Base-by-base conservation (phyloP, 2,888 invertebrate species). In the Pammene fasciana region DNA sequence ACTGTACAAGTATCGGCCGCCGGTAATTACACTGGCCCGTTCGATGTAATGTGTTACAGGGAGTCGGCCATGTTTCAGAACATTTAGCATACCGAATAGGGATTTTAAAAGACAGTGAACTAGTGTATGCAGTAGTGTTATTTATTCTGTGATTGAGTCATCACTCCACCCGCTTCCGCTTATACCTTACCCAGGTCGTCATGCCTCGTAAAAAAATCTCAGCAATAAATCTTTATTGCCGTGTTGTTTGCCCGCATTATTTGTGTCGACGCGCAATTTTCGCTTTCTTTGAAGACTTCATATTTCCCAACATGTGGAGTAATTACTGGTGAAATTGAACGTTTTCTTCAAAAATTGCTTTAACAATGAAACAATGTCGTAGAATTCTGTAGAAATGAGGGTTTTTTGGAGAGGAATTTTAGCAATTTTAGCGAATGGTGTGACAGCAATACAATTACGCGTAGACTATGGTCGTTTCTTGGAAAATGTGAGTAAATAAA, bases 181-280 rank as follows among this genome's bases (percentile, higher is more conserved):
- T 16, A 8, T 4, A n/a, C 26, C 11, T 46, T n/a, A 13, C 16
- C 5, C 36, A 45, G 18, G 38, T 11, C 34, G 11, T 60, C 45
- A 14, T 16, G 48, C 57, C 62, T 67, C 67, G 62, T 61, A 67
- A 86, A 89, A 89, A 90, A 89, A 89, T 86, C 85, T 83, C 76
- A 75, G 84, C 87, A 87, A 89, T 90, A 90, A 89, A 90, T 91
- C 87, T 90, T 89, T 90, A 90, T 88, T 86, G 88, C 84, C 83
- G 82, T 86, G 89, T 88, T 90, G 87, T 89, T 90, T 88, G 86
- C 79, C 81, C 83, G 81, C 86, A 86, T 88, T 89, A 88, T 89
- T 91, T 89, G 86, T 87, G 87, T 83, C 80, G 79, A 78, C 78
- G 82, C 86, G 85, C 87, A 84, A 87, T 88, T 89, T 88, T 86